phyloP scores from a whole-genome alignment of 2,888 invertebrate species.

The Amorpha juglandis region DNA sequence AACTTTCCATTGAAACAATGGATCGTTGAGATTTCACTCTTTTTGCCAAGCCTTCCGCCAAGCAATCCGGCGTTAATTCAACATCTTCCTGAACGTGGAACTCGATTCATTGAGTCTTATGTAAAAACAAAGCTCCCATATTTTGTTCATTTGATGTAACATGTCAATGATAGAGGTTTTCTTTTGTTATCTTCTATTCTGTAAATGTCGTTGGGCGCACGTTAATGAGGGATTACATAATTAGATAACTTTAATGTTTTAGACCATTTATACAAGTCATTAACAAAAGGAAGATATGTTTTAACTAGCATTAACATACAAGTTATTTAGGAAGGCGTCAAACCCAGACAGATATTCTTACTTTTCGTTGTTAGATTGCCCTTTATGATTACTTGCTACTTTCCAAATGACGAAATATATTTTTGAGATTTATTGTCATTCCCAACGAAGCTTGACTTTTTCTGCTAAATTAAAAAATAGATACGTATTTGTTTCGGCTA shows the following conservation, averaged over 20 bases:
- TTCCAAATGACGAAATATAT: not conserved
- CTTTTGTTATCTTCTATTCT: constrained; percentile 36
- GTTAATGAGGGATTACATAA: constrained; percentile 31
- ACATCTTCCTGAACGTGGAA: constrained; percentile 61
- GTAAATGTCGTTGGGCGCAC: constrained; percentile 32
- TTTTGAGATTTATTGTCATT: not conserved
- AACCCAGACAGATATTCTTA: not conserved
- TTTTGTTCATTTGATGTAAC: constrained; percentile 35
- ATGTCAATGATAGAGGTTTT: constrained; percentile 36
- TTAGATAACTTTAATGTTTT: constrained; percentile 9
- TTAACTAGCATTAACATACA: not conserved
- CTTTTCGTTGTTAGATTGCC: not conserved
- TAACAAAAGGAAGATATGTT: constrained; percentile 1
- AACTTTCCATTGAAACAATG: constrained; percentile 78
- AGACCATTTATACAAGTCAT: constrained; percentile 8
- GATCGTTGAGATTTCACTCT: constrained; percentile 78
- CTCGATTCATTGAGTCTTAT: constrained; percentile 48
- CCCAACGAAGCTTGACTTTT: not conserved
- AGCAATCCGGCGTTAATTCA: constrained; percentile 65
- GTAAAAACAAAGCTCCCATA: constrained; percentile 50
- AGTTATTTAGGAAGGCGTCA: not conserved
- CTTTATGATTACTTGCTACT: not conserved
- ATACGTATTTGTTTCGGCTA: not conserved
- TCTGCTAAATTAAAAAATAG: not conserved
- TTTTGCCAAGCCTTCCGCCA: constrained; percentile 71